Evolutionary conservation across 2,888 invertebrate genomes (phyloP).

Genomic region (Drosophila nr. medialis): DNA sequence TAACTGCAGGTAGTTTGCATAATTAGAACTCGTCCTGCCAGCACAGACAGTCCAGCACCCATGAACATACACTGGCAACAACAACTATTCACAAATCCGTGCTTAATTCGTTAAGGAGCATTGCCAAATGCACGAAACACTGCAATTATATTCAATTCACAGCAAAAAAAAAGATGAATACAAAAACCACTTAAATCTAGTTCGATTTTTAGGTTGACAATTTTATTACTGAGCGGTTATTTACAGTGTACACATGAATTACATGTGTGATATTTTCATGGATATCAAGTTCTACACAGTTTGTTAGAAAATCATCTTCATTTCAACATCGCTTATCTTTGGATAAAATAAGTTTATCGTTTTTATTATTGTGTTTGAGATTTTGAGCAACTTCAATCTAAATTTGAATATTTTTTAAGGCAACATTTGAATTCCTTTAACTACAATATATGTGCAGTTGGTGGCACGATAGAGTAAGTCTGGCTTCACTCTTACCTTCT

Average conservation of each 20-base stretch:
- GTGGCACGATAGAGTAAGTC: not conserved
- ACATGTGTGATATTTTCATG: too few relatives aligned
- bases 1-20: slow-evolving; percentile 81
- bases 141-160: not conserved
- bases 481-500: not conserved
- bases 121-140: not conserved
- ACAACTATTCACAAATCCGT: not conserved
- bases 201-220: not conserved
- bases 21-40: slow-evolving; percentile 60
- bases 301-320: not conserved
- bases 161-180: not conserved
- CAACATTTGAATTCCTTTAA: too few relatives aligned
- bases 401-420: too few relatives aligned
- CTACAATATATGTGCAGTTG: too few relatives aligned
- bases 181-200: not conserved
- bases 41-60: slow-evolving; percentile 27
- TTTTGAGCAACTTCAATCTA: too few relatives aligned
- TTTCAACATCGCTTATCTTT: not conserved
- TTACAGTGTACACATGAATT: too few relatives aligned
- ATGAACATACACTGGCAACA: slow-evolving; percentile 5
- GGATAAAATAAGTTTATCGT: not conserved
- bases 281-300: too few relatives aligned
- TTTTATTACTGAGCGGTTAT: not conserved
- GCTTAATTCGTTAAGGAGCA: not conserved
- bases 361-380: not conserved